Percentiles rank a stretch among this genome's conserved stretches.
These are phyloP conservation scores for Artibeus jamaicensis DNA, from an alignment of 2,797 vertebrate species.

Conservation along the genomic window DNA sequence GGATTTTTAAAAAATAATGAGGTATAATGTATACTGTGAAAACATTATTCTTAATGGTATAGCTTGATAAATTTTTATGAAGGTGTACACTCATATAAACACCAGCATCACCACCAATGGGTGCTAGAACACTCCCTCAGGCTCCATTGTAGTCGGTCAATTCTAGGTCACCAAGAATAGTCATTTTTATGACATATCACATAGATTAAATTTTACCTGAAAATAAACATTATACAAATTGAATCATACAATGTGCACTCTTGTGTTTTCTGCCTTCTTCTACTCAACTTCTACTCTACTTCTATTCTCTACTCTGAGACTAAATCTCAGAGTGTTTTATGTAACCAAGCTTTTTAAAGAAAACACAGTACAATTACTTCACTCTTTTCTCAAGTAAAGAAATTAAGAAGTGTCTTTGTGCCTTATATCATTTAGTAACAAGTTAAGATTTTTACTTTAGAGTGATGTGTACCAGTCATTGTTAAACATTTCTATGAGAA, in stretches of 20 bases:
- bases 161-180: background rate
- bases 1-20: background rate
- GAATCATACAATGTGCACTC: background rate
- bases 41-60: slow-evolving; percentile 30
- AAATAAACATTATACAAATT: background rate
- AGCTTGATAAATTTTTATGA: slow-evolving; percentile 25
- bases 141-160: background rate
- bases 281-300: no score
- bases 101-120: background rate
- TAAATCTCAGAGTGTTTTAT: no score
- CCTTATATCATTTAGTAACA: background rate
- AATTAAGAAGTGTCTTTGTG: slow-evolving; percentile 2
- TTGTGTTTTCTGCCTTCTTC: background rate
- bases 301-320: background rate
- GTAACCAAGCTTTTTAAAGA: slow-evolving; percentile 2
- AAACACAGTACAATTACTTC: background rate
- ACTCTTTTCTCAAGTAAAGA: background rate
- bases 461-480: background rate
- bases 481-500: background rate
- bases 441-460: background rate
- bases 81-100: background rate
- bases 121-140: background rate
- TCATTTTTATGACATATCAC: background rate
- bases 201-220: background rate
- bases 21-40: background rate